A percentile compares a stretch with the other conserved stretches of the same genome.
Conservation (phyloP, 1,140 invertebrate genomes). For the Microplitis demolitor region DNA sequence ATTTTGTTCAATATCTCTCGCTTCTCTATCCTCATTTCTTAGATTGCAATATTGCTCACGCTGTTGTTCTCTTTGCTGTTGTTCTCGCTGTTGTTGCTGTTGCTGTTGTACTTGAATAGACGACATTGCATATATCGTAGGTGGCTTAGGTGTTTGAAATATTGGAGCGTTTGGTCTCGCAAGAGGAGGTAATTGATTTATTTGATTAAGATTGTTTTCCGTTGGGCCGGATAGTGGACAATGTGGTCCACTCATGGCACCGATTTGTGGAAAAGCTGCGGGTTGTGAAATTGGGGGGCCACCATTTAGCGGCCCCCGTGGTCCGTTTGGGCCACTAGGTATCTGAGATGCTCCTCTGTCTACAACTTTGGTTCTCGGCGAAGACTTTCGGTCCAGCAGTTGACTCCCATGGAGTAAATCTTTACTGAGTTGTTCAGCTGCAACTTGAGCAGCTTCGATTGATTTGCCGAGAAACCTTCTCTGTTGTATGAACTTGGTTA, state of each 20-base stretch:
- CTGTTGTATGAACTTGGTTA: conserved; percentile 83
- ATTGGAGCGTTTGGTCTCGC: conserved; percentile 72
- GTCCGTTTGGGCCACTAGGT: conserved; percentile 55
- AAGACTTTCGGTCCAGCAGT: conserved; percentile 77
- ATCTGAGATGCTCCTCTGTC: conserved; percentile 66
- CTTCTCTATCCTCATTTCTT: conserved; percentile 67
- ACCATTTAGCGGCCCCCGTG: conserved; percentile 56
- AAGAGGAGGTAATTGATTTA: conserved; percentile 71
- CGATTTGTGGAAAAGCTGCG: conserved; percentile 59
- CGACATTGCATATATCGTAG: conserved; percentile 62
- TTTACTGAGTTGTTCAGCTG: conserved; percentile 81
- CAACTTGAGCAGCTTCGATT: conserved; percentile 73
- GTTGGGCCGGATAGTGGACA: conserved; percentile 55
- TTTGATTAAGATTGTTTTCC: conserved; percentile 66
- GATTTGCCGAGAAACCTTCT: conserved; percentile 76
- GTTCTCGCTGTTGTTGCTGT: conserved; percentile 66
- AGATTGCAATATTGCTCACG: conserved; percentile 72
- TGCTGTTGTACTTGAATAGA: conserved; percentile 68
- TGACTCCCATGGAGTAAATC: conserved; percentile 79
- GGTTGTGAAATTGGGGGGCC: conserved; percentile 61
- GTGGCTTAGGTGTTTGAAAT: conserved; percentile 80
- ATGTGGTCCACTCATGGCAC: conserved; percentile 49
- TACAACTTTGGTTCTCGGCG: conserved; percentile 78
- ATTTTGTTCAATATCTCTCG: conserved; percentile 81
- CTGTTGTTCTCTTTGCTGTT: conserved; percentile 57